Evolutionary conservation across 2,113 vertebrate species (phyloP).

Genomic region (Halichoeres trimaculatus): DNA sequence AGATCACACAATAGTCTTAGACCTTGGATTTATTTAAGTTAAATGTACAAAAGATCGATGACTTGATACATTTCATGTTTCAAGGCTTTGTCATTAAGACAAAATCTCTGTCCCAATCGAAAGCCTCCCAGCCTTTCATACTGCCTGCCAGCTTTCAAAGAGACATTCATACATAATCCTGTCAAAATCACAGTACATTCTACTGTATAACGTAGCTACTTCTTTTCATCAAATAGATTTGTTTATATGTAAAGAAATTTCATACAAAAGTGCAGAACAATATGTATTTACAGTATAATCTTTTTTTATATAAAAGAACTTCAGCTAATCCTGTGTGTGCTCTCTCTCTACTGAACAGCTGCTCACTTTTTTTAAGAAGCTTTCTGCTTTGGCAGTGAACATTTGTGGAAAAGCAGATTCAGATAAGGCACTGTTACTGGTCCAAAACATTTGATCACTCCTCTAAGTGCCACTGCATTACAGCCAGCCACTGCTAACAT

Average conservation of each 20-base stretch:
- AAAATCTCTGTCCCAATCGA: constrained; percentile 75
- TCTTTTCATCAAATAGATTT: constrained; percentile 70
- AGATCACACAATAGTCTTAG: constrained; percentile 49
- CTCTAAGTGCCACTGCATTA: constrained; percentile 55
- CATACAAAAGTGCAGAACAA: constrained; percentile 83
- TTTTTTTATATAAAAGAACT: constrained; percentile 65
- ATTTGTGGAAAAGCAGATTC: constrained; percentile 59
- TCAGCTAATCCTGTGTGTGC: constrained; percentile 68
- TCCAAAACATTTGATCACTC: constrained; percentile 62
- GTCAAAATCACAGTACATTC: constrained; percentile 73
- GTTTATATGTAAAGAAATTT: constrained; percentile 77
- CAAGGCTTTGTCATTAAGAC: constrained; percentile 82
- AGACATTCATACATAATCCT: constrained; percentile 56
- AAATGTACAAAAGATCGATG: constrained; percentile 84
- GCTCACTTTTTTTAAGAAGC: constrained; percentile 60
- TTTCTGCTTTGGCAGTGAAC: constrained; percentile 70
- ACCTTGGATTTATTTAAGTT: constrained; percentile 84
- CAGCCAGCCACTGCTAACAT: constrained; percentile 35
- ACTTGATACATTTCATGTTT: constrained; percentile 79
- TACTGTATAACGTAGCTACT: constrained; percentile 66
- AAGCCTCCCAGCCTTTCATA: constrained; percentile 72
- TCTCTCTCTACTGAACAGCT: constrained; percentile 61
- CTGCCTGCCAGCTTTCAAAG: constrained; percentile 58
- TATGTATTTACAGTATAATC: constrained; percentile 82
- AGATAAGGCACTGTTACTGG: constrained; percentile 73